Conservation (phyloP, 2,888 invertebrate genomes). For the Congeria kusceri region DNA sequence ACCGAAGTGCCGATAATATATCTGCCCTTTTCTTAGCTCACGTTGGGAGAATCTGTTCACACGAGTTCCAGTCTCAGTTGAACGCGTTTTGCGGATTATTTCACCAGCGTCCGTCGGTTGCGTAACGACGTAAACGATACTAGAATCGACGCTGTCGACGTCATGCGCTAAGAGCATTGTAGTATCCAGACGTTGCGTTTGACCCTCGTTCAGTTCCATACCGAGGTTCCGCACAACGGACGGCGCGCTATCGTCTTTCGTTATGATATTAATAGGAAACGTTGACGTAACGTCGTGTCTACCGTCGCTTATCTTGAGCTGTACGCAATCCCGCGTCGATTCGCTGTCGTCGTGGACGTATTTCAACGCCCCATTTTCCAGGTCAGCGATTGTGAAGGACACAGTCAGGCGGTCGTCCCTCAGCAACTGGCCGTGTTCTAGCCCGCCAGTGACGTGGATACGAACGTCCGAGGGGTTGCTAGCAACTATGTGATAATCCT, state of each 20-base stretch:
- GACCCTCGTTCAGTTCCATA: slow-evolving; percentile 82
- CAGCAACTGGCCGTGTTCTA: slow-evolving; percentile 80
- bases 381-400: slow-evolving; percentile 80
- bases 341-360: slow-evolving; percentile 83
- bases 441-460: slow-evolving; percentile 82
- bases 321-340: slow-evolving; percentile 80
- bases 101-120: slow-evolving; percentile 81
- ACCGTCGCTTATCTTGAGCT: slow-evolving; percentile 83
- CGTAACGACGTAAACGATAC: slow-evolving; percentile 80
- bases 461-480: slow-evolving; percentile 82
- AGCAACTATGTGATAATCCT: slow-evolving; percentile 82
- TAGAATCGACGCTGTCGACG: slow-evolving; percentile 81
- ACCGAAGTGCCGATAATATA: slow-evolving; percentile 84
- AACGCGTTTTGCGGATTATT: slow-evolving; percentile 77
- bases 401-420: slow-evolving; percentile 77
- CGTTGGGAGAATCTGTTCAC: slow-evolving; percentile 82
- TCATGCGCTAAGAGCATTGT: slow-evolving; percentile 81
- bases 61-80: slow-evolving; percentile 77
- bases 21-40: slow-evolving; percentile 82
- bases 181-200: slow-evolving; percentile 77
- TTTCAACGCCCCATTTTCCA: slow-evolving; percentile 76
- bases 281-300: slow-evolving; percentile 79
- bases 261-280: slow-evolving; percentile 83
- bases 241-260: slow-evolving; percentile 84
- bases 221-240: slow-evolving; percentile 82